These are phyloP conservation scores for Nymphalis urticae DNA, from an alignment of 2,888 invertebrate genomes.

Conservation along the genomic window DNA sequence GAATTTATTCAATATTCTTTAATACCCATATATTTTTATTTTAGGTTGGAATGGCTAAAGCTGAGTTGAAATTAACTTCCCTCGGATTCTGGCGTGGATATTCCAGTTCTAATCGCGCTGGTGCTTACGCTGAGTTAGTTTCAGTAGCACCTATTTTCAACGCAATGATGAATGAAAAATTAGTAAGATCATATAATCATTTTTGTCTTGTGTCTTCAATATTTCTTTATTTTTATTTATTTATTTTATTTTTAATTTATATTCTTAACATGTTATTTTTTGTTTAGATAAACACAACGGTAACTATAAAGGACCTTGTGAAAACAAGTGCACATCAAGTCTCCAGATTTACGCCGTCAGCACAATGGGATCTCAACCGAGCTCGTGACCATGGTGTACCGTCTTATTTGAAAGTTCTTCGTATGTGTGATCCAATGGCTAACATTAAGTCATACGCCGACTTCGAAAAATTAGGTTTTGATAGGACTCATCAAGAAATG, in stretches of 20 bases:
- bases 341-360: constrained; percentile 79
- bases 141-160: constrained; percentile 88
- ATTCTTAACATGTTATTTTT: no score
- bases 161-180: constrained; percentile 87
- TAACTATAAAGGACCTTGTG: constrained; percentile 83
- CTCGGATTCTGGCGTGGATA: constrained; percentile 90
- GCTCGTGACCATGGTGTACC: constrained; percentile 91
- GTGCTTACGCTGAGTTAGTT: constrained; percentile 87
- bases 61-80: constrained; percentile 82
- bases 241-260: no score
- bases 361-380: constrained; percentile 75
- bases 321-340: constrained; percentile 84
- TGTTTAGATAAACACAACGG: constrained; percentile 80
- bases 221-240: no score
- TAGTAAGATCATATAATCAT: constrained; percentile 71
- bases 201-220: neutral
- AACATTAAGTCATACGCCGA: constrained; percentile 80
- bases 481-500: constrained; percentile 82
- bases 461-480: constrained; percentile 80
- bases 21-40: neutral
- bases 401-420: constrained; percentile 85
- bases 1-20: neutral
- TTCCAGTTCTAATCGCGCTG: constrained; percentile 89
- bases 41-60: constrained; percentile 83
- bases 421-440: constrained; percentile 83